Conservation (phyloP, 2,888 invertebrate genomes). For the Clunio marinus region DNA sequence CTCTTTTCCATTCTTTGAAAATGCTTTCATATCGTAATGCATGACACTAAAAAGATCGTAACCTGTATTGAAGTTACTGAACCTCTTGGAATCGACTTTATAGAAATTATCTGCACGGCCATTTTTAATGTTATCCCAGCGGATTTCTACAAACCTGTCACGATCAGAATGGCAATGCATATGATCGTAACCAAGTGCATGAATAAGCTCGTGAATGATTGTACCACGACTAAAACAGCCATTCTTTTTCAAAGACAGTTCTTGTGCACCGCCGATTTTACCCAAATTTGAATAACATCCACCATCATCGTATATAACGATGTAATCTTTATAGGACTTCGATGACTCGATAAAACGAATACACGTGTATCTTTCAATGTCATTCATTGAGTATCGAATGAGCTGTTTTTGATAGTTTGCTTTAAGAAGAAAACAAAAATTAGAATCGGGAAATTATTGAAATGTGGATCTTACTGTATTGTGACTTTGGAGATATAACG, state of each 20-base stretch:
- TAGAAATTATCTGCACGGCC: neutral
- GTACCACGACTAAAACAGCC: constrained; percentile 7
- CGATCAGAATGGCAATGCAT: constrained; percentile 24
- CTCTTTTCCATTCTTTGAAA: neutral
- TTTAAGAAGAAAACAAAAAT: neutral
- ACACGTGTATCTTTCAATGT: constrained; percentile 23
- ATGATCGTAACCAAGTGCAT: constrained; percentile 29
- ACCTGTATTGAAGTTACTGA: constrained; percentile 26
- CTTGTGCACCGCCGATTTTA: constrained; percentile 18
- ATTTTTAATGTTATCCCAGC: neutral
- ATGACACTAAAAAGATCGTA: constrained; percentile 24
- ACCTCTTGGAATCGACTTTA: neutral
- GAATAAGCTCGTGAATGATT: constrained; percentile 12
- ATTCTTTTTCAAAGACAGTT: neutral
- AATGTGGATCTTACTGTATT: neutral
- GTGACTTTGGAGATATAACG: neutral
- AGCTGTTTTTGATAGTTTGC: neutral
- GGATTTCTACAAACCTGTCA: neutral
- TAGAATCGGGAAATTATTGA: neutral
- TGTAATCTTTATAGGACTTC: neutral
- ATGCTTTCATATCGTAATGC: constrained; percentile 17
- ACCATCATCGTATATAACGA: neutral
- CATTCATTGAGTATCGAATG: neutral
- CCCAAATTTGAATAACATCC: constrained; percentile 26
- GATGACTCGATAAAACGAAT: neutral